These are phyloP conservation scores for Protosalanx chinensis DNA, from an alignment of 2,797 vertebrate species.

Conservation along the genomic window DNA sequence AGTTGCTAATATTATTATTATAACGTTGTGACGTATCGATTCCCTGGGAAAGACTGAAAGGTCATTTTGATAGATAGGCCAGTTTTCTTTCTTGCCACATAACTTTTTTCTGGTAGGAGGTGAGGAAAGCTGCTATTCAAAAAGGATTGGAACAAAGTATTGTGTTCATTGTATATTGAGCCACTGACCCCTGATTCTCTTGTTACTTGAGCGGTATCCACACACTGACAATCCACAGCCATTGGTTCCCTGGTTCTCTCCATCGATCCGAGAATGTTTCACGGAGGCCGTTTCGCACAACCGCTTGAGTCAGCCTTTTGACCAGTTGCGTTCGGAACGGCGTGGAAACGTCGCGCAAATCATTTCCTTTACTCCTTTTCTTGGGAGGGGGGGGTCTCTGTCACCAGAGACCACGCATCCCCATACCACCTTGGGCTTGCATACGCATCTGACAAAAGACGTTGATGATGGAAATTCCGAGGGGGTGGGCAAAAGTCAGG, in stretches of 20 bases:
- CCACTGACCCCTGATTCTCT: no score
- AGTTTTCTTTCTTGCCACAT: no score
- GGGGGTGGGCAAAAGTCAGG: not conserved
- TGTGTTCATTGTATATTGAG: no score
- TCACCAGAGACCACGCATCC: conserved; percentile 22
- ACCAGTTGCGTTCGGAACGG: conserved; percentile 45
- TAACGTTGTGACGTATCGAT: no score
- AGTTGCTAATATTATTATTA: no score
- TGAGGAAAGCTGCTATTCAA: no score
- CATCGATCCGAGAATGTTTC: conserved; percentile 63
- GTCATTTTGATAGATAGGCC: no score
- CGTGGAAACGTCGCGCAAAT: conserved; percentile 52
- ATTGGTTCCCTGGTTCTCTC: conserved; percentile 46
- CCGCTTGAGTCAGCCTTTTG: conserved; percentile 40
- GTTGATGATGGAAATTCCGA: not conserved
- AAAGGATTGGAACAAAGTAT: no score
- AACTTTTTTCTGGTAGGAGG: no score
- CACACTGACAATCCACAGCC: conserved; percentile 34
- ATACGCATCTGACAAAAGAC: not conserved
- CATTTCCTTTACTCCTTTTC: not conserved
- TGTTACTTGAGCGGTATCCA: no score
- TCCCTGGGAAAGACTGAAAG: no score
- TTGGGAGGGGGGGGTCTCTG: not conserved
- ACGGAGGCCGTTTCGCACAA: conserved; percentile 57
- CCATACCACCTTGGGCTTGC: conserved; percentile 3